Base-by-base conservation (phyloP, 2,113 vertebrate species). In the Balaenoptera acutorostrata region DNA sequence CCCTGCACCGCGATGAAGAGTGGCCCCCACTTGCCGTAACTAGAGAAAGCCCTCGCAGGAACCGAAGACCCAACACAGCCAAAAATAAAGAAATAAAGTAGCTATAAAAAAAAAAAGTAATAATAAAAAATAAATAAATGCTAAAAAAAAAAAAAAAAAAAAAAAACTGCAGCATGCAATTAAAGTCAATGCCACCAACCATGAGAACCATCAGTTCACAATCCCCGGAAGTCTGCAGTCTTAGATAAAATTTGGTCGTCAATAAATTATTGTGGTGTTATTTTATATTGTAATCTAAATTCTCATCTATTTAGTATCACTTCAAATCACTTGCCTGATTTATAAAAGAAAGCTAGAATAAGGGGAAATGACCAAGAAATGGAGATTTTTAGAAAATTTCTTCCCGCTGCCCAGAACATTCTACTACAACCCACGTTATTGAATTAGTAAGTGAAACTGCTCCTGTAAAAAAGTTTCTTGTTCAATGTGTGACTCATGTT, bases 241-340 rank as follows among this genome's bases (percentile, higher is more conserved):
- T 95, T 94, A 33, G 41, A 93, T 94, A 96, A 94, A 90, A 88
- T n/a, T 74, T 64, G 36, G 90, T 49, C 15, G 63, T 44, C 39
- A 75, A 86, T 64, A 90, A 92, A 89, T 89, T 86, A 69, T 59
- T 12, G 78, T 9, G 52, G 2, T 74, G 31, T 6, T 95, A 55
- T 46, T 96, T 95, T 72, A 59, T 71, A 74, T 21, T 81, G 25
- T n/a, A 66, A 90, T 90, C 55, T 90, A 68, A 83, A 63, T 87
- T 92, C 29, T 78, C 23, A 80, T 75, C 14, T 68, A 6, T 74
- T 74, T 93, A 69, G 20, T 74, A 52, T 77, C 17, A 92, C 39
- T 97, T 94, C 55, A 94, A 92, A 77, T 71, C 78, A 88, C 44
- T 86, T 93, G 33, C 14, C 13, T 74, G 14, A 21, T 89, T 66